A percentile compares a stretch with the other conserved stretches of the same genome.
These are phyloP conservation scores for Siphlonurus alternatus DNA, from an alignment of 2,888 invertebrate genomes.

Conservation along the genomic window DNA sequence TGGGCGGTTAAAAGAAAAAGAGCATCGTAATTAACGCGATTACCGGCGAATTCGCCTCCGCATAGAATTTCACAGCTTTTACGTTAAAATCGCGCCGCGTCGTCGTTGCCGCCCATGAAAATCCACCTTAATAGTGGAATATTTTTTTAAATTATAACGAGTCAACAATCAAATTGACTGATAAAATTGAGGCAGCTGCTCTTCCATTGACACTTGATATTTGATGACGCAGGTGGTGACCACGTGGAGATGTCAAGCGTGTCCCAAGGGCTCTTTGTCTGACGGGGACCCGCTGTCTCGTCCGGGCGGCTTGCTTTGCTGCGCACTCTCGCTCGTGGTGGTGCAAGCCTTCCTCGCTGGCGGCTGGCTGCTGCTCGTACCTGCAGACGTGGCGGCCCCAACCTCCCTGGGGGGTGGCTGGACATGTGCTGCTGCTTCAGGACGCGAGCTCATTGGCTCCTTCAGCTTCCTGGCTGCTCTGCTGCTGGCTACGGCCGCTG, in stretches of 20 bases:
- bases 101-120: too few species aligned
- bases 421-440: background rate
- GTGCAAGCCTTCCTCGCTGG: constrained; percentile 6
- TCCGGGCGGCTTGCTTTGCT: constrained; percentile 4
- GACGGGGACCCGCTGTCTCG: background rate
- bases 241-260: constrained; percentile 1
- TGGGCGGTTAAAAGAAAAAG: too few species aligned
- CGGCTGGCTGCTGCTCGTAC: constrained; percentile 7
- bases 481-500: background rate
- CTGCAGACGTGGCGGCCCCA: background rate
- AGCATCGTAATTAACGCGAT: too few species aligned
- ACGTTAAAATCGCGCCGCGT: too few species aligned
- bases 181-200: too few species aligned
- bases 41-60: too few species aligned
- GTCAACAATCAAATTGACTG: too few species aligned
- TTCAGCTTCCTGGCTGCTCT: background rate
- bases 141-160: too few species aligned
- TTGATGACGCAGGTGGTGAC: constrained; percentile 5
- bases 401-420: background rate
- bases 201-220: too few species aligned
- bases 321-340: constrained; percentile 1
- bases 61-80: too few species aligned
- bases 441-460: background rate
- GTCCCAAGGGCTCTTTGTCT: background rate
- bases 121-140: too few species aligned